phyloP scores from a whole-genome alignment of 1,140 invertebrate genomes.

The Cardiocondyla obscurior region DNA sequence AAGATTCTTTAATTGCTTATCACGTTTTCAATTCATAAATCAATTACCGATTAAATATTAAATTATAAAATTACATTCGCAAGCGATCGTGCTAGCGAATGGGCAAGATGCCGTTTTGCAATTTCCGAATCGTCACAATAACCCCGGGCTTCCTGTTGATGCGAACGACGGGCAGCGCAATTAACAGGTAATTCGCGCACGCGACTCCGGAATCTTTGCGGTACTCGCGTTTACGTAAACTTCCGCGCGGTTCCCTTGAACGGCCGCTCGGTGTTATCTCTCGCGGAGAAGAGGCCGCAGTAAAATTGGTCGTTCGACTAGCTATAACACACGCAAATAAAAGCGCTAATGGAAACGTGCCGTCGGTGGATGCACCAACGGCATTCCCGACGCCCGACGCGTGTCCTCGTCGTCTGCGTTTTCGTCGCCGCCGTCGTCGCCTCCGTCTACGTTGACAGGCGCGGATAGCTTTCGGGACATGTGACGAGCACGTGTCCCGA shows the following conservation, averaged over 20 bases:
- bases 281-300: conserved; percentile 68
- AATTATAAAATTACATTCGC: not conserved
- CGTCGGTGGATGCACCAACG: conserved; percentile 61
- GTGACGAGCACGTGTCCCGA: conserved; percentile 82
- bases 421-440: conserved; percentile 23
- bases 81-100: not conserved
- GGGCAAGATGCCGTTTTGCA: not conserved
- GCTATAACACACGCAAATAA: conserved; percentile 76
- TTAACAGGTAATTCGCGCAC: conserved; percentile 36
- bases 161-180: conserved; percentile 10
- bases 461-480: conserved; percentile 72
- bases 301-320: conserved; percentile 77
- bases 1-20: not conserved
- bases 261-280: conserved; percentile 73
- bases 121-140: not conserved
- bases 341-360: conserved; percentile 80
- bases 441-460: conserved; percentile 51
- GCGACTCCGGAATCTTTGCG: conserved; percentile 7
- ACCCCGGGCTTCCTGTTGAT: conserved; percentile 21
- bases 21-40: not conserved
- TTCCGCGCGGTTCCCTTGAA: conserved; percentile 48
- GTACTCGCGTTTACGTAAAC: conserved; percentile 42
- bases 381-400: conserved; percentile 33
- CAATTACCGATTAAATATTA: not conserved
- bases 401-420: conserved; percentile 25